Percentiles rank a stretch among this genome's conserved stretches.
Conservation (phyloP, 2,888 invertebrate genomes). For the Melinaea marsaeus region DNA sequence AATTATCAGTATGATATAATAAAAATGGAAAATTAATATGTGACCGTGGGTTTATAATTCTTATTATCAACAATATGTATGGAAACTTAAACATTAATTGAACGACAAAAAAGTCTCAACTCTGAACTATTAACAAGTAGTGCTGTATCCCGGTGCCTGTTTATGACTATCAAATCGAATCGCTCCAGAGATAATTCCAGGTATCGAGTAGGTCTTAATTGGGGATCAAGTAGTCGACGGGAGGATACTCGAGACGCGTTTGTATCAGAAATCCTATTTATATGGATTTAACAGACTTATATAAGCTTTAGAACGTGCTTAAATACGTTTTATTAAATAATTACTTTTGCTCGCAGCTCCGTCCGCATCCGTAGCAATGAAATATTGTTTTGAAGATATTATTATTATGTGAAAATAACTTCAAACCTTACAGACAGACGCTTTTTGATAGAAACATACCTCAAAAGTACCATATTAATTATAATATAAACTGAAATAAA, state of each 20-base stretch:
- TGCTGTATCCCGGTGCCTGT: conserved; percentile 5
- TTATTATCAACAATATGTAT: too few species aligned
- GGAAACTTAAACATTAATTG: too few species aligned
- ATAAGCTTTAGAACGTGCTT: neutral
- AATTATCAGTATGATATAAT: too few species aligned
- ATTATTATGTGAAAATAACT: too few species aligned
- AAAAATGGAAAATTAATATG: too few species aligned
- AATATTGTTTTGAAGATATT: too few species aligned
- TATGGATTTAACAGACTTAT: conserved; percentile 7
- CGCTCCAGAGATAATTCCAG: conserved; percentile 51
- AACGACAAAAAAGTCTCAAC: neutral
- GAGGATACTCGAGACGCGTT: conserved; percentile 23
- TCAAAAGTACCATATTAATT: too few species aligned
- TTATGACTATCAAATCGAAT: conserved; percentile 36
- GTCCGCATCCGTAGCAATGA: too few species aligned
- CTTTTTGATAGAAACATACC: too few species aligned
- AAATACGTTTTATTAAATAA: neutral
- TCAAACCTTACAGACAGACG: too few species aligned
- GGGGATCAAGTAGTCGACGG: conserved; percentile 51
- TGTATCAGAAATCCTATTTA: conserved; percentile 12
- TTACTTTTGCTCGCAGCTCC: neutral
- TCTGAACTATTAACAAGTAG: neutral
- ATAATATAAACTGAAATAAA: too few species aligned
- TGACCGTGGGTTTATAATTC: too few species aligned
- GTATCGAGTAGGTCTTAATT: conserved; percentile 65